phyloP scores from a whole-genome alignment of 2,888 invertebrate genomes.

The Phengaris alcon region DNA sequence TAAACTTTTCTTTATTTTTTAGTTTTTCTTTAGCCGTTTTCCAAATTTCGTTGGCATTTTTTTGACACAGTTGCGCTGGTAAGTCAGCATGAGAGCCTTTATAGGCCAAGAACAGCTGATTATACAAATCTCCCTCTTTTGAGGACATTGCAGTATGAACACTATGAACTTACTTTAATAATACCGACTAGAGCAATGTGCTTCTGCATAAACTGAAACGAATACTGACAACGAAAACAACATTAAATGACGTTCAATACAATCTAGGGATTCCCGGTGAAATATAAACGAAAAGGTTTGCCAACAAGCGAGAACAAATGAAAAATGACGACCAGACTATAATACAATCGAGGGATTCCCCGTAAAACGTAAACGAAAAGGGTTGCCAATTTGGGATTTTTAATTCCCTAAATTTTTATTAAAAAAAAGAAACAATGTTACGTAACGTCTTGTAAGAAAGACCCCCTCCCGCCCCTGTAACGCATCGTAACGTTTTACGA shows the following conservation, averaged over 20 bases:
- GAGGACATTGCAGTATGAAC: constrained; percentile 20
- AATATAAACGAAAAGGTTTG: too few relatives aligned
- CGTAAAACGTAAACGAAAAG: neutral
- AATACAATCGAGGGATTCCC: neutral
- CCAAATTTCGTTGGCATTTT: constrained; percentile 26
- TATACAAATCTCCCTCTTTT: constrained; percentile 27
- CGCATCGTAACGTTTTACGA: neutral
- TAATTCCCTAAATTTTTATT: neutral
- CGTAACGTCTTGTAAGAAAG: neutral
- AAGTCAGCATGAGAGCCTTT: constrained; percentile 23
- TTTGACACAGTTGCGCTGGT: constrained; percentile 24
- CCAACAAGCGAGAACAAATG: neutral
- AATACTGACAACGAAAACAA: too few relatives aligned
- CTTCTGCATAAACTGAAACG: neutral
- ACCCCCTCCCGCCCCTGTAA: neutral
- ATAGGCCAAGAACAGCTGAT: constrained; percentile 28
- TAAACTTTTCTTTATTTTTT: constrained; percentile 18
- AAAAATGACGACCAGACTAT: neutral
- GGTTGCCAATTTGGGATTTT: neutral
- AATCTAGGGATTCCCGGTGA: too few relatives aligned
- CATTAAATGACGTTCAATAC: too few relatives aligned
- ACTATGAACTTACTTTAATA: too few relatives aligned
- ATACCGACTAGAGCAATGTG: neutral
- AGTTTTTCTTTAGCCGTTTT: constrained; percentile 27
- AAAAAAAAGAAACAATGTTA: neutral